phyloP scores from a whole-genome alignment of 2,113 vertebrate species.

The Apus apus region DNA sequence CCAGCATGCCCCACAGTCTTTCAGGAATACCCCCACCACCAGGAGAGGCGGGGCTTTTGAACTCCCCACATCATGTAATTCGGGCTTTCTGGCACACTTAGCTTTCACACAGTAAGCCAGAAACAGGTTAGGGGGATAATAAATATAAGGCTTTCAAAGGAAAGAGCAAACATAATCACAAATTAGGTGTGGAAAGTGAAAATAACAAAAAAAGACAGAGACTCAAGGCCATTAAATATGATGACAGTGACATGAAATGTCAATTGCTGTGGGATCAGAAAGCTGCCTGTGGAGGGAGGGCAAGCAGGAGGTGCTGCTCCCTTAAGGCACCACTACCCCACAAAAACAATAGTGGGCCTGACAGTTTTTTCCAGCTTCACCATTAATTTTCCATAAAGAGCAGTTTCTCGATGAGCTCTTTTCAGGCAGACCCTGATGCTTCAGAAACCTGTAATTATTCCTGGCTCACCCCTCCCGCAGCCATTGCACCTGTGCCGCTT shows the following conservation, averaged over 20 bases:
- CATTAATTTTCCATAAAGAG: constrained; percentile 84
- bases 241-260: background rate
- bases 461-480: constrained; percentile 79
- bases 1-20: background rate
- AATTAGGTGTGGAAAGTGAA: background rate
- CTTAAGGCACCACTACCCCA: constrained; percentile 57
- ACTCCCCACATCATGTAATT: background rate
- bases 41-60: background rate
- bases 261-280: background rate
- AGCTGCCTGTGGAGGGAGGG: background rate
- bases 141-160: background rate
- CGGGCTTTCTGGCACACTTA: background rate
- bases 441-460: constrained; percentile 86
- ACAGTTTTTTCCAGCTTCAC: constrained; percentile 72
- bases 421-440: constrained; percentile 80
- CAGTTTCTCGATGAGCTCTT: constrained; percentile 74
- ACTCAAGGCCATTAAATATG: background rate
- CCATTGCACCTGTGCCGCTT: constrained; percentile 84
- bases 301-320: constrained; percentile 42
- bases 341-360: constrained; percentile 69
- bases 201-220: background rate
- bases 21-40: background rate
- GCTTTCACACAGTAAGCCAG: background rate
- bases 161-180: constrained; percentile 19
- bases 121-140: background rate